Evolutionary conservation across 2,113 vertebrate genomes (phyloP).

Genomic region (Rhinoderma darwinii): DNA sequence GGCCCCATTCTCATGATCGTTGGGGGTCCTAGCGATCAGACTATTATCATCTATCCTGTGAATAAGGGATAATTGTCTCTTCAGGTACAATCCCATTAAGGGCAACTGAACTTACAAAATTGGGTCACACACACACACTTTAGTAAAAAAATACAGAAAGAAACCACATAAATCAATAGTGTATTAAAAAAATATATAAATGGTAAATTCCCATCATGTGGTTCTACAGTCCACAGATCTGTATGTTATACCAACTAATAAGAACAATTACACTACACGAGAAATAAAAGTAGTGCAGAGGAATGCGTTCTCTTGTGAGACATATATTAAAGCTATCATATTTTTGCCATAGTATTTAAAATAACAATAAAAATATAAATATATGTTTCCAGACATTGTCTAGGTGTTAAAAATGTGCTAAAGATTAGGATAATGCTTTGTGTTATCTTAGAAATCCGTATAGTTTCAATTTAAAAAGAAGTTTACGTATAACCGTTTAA

Average conservation of each 20-base stretch:
- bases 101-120: neutral
- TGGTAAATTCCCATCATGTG: neutral
- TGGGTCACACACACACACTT: neutral
- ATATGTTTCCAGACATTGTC: slow-evolving; percentile 1
- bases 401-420: slow-evolving; percentile 32
- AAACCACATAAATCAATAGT: neutral
- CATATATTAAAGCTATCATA: slow-evolving; percentile 49
- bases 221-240: neutral
- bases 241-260: neutral
- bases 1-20: too few relatives aligned
- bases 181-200: too few relatives aligned
- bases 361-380: slow-evolving; percentile 13
- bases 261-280: neutral
- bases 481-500: neutral
- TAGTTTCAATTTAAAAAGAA: neutral
- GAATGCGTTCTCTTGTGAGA: slow-evolving; percentile 33
- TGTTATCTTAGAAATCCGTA: neutral
- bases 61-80: too few relatives aligned
- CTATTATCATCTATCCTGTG: too few relatives aligned
- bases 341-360: slow-evolving; percentile 25
- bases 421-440: neutral
- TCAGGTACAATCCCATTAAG: too few relatives aligned
- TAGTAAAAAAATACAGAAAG: neutral
- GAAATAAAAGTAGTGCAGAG: slow-evolving; percentile 10
- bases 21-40: too few relatives aligned